Evolutionary conservation across 2,113 vertebrate genomes (phyloP).

Genomic region (Mirza zaza): DNA sequence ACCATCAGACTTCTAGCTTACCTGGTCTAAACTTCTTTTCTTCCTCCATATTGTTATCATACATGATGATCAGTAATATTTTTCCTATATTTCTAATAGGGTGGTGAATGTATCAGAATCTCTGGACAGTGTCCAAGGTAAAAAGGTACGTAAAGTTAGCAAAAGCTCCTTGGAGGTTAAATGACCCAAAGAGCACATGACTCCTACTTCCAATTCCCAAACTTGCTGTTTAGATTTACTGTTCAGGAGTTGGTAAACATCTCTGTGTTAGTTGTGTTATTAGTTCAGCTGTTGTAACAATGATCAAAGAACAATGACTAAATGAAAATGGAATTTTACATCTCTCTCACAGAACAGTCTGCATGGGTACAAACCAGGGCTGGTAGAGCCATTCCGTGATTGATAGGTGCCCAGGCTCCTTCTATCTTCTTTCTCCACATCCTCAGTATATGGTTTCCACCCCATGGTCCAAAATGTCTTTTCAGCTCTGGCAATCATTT

Average conservation of each 20-base stretch:
- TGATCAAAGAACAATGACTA: background rate
- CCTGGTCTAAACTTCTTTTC: background rate
- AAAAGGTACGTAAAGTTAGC: background rate
- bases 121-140: background rate
- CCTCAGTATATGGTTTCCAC: background rate
- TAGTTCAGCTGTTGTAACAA: background rate
- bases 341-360: background rate
- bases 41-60: background rate
- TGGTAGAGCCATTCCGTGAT: background rate
- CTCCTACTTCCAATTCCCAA: background rate
- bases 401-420: background rate
- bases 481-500: background rate
- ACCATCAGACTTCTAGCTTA: background rate
- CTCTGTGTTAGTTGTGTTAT: background rate
- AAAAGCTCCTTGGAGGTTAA: background rate
- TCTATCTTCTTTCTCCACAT: background rate
- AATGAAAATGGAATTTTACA: rapidly evolving
- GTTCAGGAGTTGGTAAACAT: background rate
- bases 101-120: background rate
- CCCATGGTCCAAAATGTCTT: background rate
- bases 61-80: too few species aligned
- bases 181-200: background rate
- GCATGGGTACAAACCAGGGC: background rate
- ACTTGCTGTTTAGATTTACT: background rate
- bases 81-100: background rate